These are phyloP conservation scores for Mongoloraphidia duomilia DNA, from an alignment of 2,888 invertebrate species.

Conservation along the genomic window DNA sequence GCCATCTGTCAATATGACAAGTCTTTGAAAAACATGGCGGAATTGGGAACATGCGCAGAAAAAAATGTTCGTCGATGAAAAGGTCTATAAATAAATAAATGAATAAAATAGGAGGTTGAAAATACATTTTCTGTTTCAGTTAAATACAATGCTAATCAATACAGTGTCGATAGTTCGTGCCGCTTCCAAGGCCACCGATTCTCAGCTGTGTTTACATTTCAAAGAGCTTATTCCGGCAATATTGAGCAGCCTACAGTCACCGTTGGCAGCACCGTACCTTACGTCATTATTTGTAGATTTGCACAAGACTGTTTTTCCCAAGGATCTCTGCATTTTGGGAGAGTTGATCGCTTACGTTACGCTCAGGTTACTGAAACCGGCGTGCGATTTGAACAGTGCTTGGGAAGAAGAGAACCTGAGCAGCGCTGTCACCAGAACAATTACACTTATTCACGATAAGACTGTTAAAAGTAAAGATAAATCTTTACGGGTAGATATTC, in stretches of 20 bases:
- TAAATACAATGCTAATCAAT: constrained; percentile 28
- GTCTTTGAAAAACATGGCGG: no score
- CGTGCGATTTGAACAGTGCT: constrained; percentile 59
- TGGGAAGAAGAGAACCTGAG: constrained; percentile 62
- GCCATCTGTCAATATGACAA: no score
- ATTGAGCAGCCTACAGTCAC: constrained; percentile 53
- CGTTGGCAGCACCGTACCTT: constrained; percentile 58
- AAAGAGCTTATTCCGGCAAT: constrained; percentile 40
- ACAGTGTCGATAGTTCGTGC: constrained; percentile 34
- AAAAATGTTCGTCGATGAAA: no score
- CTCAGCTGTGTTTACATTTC: constrained; percentile 36
- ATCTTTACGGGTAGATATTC: constrained; percentile 14
- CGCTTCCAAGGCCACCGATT: constrained; percentile 37
- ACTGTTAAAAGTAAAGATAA: constrained; percentile 29
- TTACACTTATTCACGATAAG: constrained; percentile 39
- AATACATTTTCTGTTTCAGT: constrained; percentile 23
- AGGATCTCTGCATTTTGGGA: constrained; percentile 32
- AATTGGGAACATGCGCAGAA: no score
- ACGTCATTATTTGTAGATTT: constrained; percentile 46
- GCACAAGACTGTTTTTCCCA: constrained; percentile 38
- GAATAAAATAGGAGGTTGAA: no score
- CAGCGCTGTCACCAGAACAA: constrained; percentile 45
- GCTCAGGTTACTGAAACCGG: constrained; percentile 59
- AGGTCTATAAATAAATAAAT: no score
- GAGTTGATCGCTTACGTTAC: constrained; percentile 56